Conservation (phyloP, 2,113 vertebrate genomes). For the Marmota flaviventris region DNA sequence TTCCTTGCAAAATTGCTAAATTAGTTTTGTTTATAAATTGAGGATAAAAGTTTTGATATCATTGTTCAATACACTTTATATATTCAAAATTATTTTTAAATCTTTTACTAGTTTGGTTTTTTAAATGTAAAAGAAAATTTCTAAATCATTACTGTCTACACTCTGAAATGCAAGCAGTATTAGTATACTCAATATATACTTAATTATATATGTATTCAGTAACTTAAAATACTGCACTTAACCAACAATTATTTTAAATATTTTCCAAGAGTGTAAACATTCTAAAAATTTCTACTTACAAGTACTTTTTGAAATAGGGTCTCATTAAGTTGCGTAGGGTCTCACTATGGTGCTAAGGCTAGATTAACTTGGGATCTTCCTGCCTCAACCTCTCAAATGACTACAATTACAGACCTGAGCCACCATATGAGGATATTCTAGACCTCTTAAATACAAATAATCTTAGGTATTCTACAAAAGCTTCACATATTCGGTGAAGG, state of each 20-base stretch:
- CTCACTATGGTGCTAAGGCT: no score
- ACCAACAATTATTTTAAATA: not conserved
- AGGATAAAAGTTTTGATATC: not conserved
- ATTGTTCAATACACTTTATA: not conserved
- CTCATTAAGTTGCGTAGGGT: no score
- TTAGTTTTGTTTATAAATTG: conserved; percentile 3
- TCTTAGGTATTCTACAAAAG: not conserved
- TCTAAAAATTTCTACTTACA: not conserved
- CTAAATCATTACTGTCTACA: not conserved
- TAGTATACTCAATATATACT: not conserved
- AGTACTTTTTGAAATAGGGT: not conserved
- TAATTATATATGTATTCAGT: not conserved
- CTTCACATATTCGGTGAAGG: not conserved
- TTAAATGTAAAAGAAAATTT: conserved; percentile 17
- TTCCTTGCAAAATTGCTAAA: not conserved
- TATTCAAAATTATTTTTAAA: conserved; percentile 37
- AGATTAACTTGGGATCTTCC: no score
- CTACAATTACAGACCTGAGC: no score
- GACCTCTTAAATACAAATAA: conserved; percentile 42
- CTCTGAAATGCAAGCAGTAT: conserved; percentile 35
- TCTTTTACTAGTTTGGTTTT: not conserved
- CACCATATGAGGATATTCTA: not conserved
- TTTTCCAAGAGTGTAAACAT: not conserved
- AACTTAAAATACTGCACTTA: not conserved
- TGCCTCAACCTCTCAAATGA: no score